phyloP scores from a whole-genome alignment of 2,888 invertebrate species.

The Trissolcus brochymenae region DNA sequence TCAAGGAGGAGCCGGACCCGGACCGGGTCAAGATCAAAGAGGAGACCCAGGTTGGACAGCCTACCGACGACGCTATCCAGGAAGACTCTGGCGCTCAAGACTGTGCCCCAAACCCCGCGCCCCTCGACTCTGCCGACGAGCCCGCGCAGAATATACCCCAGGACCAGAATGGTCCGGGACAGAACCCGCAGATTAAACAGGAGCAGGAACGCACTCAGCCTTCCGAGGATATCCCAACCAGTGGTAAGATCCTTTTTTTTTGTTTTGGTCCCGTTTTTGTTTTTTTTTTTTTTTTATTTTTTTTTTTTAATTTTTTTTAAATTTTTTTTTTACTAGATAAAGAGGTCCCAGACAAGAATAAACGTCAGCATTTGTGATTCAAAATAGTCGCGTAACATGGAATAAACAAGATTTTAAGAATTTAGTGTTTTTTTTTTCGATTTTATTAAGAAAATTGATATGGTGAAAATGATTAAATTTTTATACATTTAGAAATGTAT shows the following conservation, averaged over 20 bases:
- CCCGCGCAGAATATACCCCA: slow-evolving; percentile 9
- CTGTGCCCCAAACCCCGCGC: slow-evolving; percentile 24
- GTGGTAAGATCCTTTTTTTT: slow-evolving; percentile 9
- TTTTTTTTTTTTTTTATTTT: not conserved
- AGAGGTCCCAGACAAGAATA: too few species aligned
- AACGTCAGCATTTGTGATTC: too few species aligned
- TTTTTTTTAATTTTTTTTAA: too few species aligned
- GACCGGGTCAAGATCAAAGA: slow-evolving; percentile 74
- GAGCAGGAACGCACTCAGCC: slow-evolving; percentile 21
- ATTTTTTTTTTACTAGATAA: too few species aligned
- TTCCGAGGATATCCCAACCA: slow-evolving; percentile 22
- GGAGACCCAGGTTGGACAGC: slow-evolving; percentile 65
- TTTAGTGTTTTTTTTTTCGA: too few species aligned
- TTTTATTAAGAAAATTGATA: too few species aligned
- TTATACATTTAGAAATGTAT: too few species aligned
- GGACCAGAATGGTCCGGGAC: slow-evolving; percentile 36
- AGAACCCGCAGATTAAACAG: slow-evolving; percentile 21
- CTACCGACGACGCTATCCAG: slow-evolving; percentile 69
- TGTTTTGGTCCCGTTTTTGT: not conserved
- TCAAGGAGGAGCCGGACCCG: slow-evolving; percentile 73
- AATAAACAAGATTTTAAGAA: too few species aligned
- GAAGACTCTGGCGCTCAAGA: slow-evolving; percentile 63
- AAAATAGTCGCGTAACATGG: too few species aligned
- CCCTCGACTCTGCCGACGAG: slow-evolving; percentile 28
- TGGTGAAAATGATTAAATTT: too few species aligned